Evolutionary conservation across 30 jellyfish, hydroid and myxozoan genomes (phyloP).

Genomic region (Hydractinia echinata): DNA sequence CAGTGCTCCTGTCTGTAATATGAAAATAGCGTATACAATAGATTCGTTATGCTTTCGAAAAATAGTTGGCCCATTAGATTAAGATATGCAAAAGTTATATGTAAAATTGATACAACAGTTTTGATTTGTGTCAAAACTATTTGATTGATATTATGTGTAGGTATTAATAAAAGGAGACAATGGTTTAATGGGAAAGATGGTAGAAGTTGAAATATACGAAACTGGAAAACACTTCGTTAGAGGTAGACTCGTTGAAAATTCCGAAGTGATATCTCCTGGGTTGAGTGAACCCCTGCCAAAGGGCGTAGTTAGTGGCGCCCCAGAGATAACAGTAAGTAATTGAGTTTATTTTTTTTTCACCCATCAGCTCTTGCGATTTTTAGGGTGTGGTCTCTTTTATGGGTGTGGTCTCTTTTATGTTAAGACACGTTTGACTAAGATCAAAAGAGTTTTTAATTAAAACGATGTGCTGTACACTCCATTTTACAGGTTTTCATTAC

Average conservation of each 20-base stretch:
- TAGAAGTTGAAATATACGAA: conserved; percentile 68
- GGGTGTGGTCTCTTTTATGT: not conserved
- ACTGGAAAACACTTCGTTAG: conserved; percentile 95
- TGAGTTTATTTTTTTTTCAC: no score
- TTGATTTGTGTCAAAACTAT: no score
- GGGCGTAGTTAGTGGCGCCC: conserved; percentile 79
- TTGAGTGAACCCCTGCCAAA: conserved; percentile 53
- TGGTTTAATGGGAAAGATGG: conserved; percentile 91
- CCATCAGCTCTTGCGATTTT: not conserved
- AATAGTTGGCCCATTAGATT: no score
- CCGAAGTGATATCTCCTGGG: conserved; percentile 59
- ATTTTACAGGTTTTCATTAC: no score
- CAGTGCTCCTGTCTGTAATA: no score
- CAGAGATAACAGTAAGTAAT: not conserved
- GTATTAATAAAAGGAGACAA: conserved; percentile 62
- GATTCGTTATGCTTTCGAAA: no score
- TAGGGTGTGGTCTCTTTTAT: not conserved
- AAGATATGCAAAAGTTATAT: no score
- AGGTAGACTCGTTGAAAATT: conserved; percentile 46
- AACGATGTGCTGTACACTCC: no score
- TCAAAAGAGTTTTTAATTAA: no score
- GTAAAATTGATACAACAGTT: no score
- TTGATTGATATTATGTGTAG: conserved; percentile 19
- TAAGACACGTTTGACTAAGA: no score
- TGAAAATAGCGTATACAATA: no score